A percentile compares a stretch with the other conserved stretches of the same genome.
Evolutionary conservation across 2,888 invertebrate species (phyloP).

Genomic region (Caenorhabditis sp.): DNA sequence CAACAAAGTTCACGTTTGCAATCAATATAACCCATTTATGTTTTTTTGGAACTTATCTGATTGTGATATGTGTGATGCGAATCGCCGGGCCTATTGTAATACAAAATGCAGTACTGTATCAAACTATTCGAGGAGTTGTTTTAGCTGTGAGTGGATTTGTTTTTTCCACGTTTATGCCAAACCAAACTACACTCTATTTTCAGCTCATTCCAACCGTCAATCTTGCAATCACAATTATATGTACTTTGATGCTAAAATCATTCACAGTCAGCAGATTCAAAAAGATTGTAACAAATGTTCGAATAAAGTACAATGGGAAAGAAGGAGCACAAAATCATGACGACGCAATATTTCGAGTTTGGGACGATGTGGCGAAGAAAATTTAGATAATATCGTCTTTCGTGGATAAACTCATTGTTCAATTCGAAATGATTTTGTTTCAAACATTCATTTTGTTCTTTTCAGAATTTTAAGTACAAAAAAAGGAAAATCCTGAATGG

Average conservation of each 20-base stretch:
- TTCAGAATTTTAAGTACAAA: too few species aligned
- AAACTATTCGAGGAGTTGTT: conserved; percentile 14
- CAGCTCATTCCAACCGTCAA: conserved; percentile 16
- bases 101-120: conserved; percentile 16
- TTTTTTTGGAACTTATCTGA: conserved; percentile 19
- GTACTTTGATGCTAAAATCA: conserved; percentile 3
- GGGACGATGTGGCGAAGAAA: conserved; percentile 1
- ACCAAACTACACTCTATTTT: too few species aligned
- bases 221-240: conserved; percentile 15
- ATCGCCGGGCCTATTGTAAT: conserved; percentile 14
- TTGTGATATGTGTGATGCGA: conserved; percentile 9
- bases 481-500: too few species aligned
- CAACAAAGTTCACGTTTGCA: conserved; percentile 18
- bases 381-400: too few species aligned
- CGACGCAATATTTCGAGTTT: conserved; percentile 10
- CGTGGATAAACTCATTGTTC: too few species aligned
- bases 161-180: too few species aligned
- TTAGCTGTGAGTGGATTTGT: conserved; percentile 4
- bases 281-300: conserved; percentile 12
- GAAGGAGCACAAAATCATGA: conserved; percentile 12
- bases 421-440: too few species aligned
- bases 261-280: conserved; percentile 7
- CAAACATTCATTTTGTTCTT: too few species aligned
- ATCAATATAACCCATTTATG: conserved; percentile 19
- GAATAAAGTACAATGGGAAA: conserved; percentile 14